Evolutionary conservation across 2,113 vertebrate genomes (phyloP), one percentile per base, ranked within the genome.

Genomic region (Laticauda colubrina): DNA sequence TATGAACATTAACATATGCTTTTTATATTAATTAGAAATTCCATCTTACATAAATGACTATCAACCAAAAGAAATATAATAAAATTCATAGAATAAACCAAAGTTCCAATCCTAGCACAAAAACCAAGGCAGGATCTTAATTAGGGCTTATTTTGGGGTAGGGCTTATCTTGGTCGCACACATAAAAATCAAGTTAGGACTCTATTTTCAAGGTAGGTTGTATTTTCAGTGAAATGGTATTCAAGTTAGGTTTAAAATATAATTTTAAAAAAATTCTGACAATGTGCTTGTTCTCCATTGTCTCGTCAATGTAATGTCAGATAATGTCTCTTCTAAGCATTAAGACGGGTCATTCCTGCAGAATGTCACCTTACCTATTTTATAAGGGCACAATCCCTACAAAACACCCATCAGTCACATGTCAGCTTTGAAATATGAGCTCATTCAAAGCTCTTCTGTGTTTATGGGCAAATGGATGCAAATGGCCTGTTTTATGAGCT

Each of bases 391-490:
- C 43, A 29, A 64, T 64, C 48, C 8, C n/a, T 21, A n/a, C n/a
- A 39, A 51, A 69, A 69, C 23, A 51, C 1, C 15, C 8, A 24
- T 45, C 24, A 61, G 26, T 59, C 24, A n/a, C 20, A 75, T 92
- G 59, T 20, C 86, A 92, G 90, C 88, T 89, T 26, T 89, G 95
- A 94, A 92, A 92, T 89, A 86, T 61, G 94, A 95, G 94, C 89
- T 87, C 87, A 45, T 90, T 95, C 93, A 92, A 91, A 94, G 85
- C 94, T 94, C 90, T 93, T 94, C 92, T 94, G 64, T 94, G 93
- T 95, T 92, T 95, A 95, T 93, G 93, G 96, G 85, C 59, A 95
- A 94, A 90, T 93, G 94, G 95, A 96, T 89, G 94, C 92, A 93
- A 95, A 95, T 26, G 93, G 69, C 61, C 87, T 93, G 2, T 91